These are phyloP conservation scores for Magallana ariakensis DNA, from an alignment of 1,140 invertebrate species.

Conservation along the genomic window DNA sequence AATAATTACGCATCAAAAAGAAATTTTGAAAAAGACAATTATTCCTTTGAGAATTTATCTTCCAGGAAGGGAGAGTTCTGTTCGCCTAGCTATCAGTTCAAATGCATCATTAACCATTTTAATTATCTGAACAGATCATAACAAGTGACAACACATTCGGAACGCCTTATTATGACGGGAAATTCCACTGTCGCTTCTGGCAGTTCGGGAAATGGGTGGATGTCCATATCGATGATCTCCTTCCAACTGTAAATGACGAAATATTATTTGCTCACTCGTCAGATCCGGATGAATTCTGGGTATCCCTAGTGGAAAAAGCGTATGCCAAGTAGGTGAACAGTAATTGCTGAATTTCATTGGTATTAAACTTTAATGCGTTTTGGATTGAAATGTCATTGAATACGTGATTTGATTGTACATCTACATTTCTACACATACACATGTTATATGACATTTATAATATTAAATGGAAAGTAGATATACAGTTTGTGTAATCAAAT, in stretches of 20 bases:
- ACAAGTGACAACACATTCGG: conserved; percentile 69
- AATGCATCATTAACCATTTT: neutral
- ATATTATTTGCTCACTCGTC: conserved; percentile 79
- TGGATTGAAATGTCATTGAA: neutral
- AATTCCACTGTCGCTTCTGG: conserved; percentile 81
- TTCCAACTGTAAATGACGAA: conserved; percentile 79
- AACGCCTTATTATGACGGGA: conserved; percentile 76
- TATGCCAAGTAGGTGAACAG: conserved; percentile 79
- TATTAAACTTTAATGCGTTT: neutral
- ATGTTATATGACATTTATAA: too few relatives aligned
- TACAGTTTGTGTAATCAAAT: too few relatives aligned
- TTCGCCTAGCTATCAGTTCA: neutral
- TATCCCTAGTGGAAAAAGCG: conserved; percentile 81
- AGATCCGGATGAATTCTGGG: conserved; percentile 81
- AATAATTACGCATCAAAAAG: too few relatives aligned
- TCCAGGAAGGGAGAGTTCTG: neutral
- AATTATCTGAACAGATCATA: conserved; percentile 66
- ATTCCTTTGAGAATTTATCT: too few relatives aligned
- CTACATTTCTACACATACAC: too few relatives aligned
- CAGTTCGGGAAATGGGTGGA: conserved; percentile 81
- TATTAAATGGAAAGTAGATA: too few relatives aligned
- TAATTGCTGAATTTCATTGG: neutral
- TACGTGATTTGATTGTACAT: too few relatives aligned
- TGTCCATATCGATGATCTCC: conserved; percentile 80
- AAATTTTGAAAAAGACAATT: too few relatives aligned